Base-by-base conservation (phyloP, 2,888 invertebrate species). In the Epinotia demarniana region DNA sequence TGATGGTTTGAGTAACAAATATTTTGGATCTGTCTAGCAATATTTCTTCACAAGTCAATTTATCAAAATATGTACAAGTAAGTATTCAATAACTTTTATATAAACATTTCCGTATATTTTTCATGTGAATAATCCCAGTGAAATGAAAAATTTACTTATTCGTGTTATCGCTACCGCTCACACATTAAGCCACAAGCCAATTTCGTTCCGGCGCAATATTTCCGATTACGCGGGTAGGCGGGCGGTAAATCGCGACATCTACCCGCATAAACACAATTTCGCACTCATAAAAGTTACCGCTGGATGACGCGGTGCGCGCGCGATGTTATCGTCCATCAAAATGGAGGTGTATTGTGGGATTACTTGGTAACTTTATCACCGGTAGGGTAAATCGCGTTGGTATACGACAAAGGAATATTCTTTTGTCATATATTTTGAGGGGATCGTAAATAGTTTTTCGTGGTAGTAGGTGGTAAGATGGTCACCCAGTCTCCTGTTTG, bases 281-380 rank as follows among this genome's bases (percentile, higher is more conserved):
- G 86, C 85, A 87, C 91, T 92, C 93, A 93, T 94, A 94, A 93
- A 93, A 93, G 93, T 93, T 93, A 93, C 89, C 91, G 90, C 79
- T 83, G 80, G 39, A 9, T 81, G 86, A 84, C 86, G 81, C 82
- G 84, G 77, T 9, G 39, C 77, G 78, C 69, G 63, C 79, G 58
- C 79, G 79, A 49, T 80, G 81, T 86, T 85, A 87, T 88, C 85
- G 86, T 81, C 88, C 86, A 88, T 87, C 85, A 82, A 79, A 75
- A 75, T 55, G 75, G 57, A 72, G 75, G 71, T 75, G 64, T 69
- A 75, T 74, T 75, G 75, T 75, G 75, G 63, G 74, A 75, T 71
- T 67, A 75, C 75, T 75, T 75, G 71, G 66, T 46, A 72, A 75
- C 75, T 75, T 72, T 75, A 57, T 75, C 67, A 75, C 43, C 60